Base-by-base conservation (phyloP, 2,113 vertebrate genomes). In the Candoia aspera region DNA sequence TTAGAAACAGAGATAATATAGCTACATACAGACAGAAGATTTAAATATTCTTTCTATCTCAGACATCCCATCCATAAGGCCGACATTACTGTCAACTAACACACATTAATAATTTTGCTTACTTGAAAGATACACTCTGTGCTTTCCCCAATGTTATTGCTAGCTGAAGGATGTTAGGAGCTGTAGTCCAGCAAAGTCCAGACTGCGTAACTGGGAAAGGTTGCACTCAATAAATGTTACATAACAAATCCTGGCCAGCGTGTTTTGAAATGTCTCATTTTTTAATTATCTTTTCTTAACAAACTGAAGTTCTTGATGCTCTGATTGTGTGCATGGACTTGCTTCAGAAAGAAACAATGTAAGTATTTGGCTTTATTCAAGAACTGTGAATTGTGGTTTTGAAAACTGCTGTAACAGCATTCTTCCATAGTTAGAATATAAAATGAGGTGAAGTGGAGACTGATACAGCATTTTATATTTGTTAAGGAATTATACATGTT, bases 251-350 rank as follows among this genome's bases (percentile, higher is more conserved):
- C 1, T 88, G 84, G 0, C 0, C 84, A 54, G 64, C 64, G 0
- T 26, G 10, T 60, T 53, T 0, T 21, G 0, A 86, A 89, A 1
- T 29, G 26, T 24, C 2, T 91, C 92, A 0, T 2, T 57, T 84
- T 95, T 54, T 73, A 79, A 91, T 88, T 88, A 46, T 90, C 8
- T 33, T 95, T 68, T 90, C 97, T 97, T 97, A 97, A 96, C 93
- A 57, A 46, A 19, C 55, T 19, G 73, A 95, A 99, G 99, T 99
- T 97, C 95, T 99, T 88, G 99, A 99, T 97, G 99, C 99, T 12
- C 97, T 99, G 73, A 97, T 99, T 1, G 99, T 99, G 88, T 98
- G 98, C 95, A 99, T 99, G 99, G 99, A 99, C 97, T 96, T 99
- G 93, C 98, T 99, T 94, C 97, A 99, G 92, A 98, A 95, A 15